phyloP scores from a whole-genome alignment of 2,797 vertebrate genomes.

The Scolopax bukidnonensis region DNA sequence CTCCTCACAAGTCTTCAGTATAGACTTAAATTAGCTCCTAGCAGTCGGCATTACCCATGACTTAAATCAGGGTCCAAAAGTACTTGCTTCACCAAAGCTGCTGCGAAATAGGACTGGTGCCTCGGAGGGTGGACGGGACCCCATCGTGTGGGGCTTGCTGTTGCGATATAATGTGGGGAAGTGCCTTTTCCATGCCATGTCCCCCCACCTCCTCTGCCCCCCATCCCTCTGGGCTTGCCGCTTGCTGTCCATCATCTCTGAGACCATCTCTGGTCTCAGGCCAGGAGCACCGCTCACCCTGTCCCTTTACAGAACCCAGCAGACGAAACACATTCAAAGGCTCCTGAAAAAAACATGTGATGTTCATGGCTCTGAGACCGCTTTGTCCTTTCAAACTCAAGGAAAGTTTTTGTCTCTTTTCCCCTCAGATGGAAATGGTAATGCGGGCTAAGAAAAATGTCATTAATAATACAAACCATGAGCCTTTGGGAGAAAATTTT shows the following conservation, averaged over 20 bases:
- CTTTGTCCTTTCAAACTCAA: conserved; percentile 7
- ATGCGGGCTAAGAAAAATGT: conserved; percentile 8
- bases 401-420: conserved; percentile 31
- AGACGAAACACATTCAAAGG: neutral
- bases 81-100: neutral
- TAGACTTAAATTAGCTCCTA: neutral
- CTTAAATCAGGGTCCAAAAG: neutral
- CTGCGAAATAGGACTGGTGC: neutral
- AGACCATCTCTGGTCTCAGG: neutral
- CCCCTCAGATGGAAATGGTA: conserved; percentile 10
- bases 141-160: neutral
- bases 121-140: neutral
- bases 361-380: neutral
- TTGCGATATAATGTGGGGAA: neutral
- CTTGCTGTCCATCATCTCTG: neutral
- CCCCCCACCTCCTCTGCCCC: no score
- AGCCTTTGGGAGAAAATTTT: conserved; percentile 30
- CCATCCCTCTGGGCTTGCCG: neutral
- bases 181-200: neutral
- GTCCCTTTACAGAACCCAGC: neutral
- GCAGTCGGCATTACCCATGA: neutral
- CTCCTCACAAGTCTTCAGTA: neutral
- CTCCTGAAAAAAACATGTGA: neutral
- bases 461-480: conserved; percentile 62
- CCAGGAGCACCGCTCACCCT: neutral